Evolutionary conservation across 1,140 invertebrate species (phyloP).

Genomic region (Heliconius hewitsoni): DNA sequence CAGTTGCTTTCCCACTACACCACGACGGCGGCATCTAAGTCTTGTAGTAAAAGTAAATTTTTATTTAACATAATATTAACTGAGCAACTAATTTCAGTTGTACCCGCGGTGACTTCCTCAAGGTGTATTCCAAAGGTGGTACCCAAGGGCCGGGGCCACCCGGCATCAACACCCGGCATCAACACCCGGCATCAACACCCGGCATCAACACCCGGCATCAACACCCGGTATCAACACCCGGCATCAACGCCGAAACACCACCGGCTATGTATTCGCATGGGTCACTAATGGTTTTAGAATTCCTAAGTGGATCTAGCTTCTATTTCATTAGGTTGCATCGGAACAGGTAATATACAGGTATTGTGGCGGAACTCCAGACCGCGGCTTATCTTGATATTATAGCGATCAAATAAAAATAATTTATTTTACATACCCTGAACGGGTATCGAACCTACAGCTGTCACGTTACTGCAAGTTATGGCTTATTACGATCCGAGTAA

Average conservation of each 20-base stretch:
- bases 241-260: slow-evolving; percentile 88
- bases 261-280: slow-evolving; percentile 90
- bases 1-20: not conserved
- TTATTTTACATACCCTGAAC: no score
- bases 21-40: no score
- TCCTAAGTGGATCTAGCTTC: slow-evolving; percentile 83
- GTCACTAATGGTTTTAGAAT: slow-evolving; percentile 88
- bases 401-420: no score
- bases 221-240: slow-evolving; percentile 65
- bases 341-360: slow-evolving; percentile 72
- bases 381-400: no score
- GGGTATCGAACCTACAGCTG: no score
- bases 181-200: slow-evolving; percentile 86
- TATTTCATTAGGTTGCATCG: slow-evolving; percentile 89
- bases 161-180: slow-evolving; percentile 87
- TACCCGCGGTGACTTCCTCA: slow-evolving; percentile 87
- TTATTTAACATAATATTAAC: not conserved
- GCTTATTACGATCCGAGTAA: no score
- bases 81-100: slow-evolving; percentile 82
- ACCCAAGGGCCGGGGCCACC: slow-evolving; percentile 83
- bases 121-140: slow-evolving; percentile 84
- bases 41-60: no score
- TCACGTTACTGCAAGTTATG: no score
- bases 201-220: slow-evolving; percentile 88
- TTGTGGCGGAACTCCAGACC: no score